These are phyloP conservation scores for Eueremaeus valkanovi DNA, from an alignment of 2,888 invertebrate species.

Conservation along the genomic window DNA sequence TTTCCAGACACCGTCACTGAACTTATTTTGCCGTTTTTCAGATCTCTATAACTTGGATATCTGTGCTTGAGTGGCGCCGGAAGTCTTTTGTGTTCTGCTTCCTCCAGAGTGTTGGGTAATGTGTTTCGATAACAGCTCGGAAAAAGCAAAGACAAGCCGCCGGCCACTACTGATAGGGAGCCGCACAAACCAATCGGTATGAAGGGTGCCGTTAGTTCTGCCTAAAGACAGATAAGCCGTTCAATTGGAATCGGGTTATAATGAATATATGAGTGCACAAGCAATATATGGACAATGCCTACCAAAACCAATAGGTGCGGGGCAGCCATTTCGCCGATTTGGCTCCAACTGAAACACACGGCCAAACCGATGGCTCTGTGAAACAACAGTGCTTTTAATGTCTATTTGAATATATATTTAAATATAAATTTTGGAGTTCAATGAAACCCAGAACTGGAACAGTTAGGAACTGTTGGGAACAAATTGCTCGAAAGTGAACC, in stretches of 20 bases:
- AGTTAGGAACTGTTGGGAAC: too few relatives aligned
- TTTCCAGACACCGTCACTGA: neutral
- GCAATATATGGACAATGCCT: slow-evolving; percentile 7
- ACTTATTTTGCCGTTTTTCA: slow-evolving; percentile 20
- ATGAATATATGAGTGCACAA: neutral
- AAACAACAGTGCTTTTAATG: too few relatives aligned
- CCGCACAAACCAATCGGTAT: slow-evolving; percentile 45
- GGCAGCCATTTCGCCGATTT: slow-evolving; percentile 43
- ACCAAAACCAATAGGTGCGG: slow-evolving; percentile 45
- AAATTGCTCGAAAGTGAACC: too few relatives aligned
- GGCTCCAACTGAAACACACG: slow-evolving; percentile 45
- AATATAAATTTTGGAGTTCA: too few relatives aligned
- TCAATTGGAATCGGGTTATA: slow-evolving; percentile 8
- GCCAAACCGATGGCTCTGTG: slow-evolving; percentile 45
- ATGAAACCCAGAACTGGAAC: too few relatives aligned
- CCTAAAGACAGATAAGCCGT: slow-evolving; percentile 20
- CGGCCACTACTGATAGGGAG: slow-evolving; percentile 42
- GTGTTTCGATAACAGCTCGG: slow-evolving; percentile 44
- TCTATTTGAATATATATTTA: too few relatives aligned
- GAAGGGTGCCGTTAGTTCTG: slow-evolving; percentile 41
- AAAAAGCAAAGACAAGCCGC: slow-evolving; percentile 44
- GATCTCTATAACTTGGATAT: slow-evolving; percentile 41
- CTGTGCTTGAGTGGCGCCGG: slow-evolving; percentile 22
- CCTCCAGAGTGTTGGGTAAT: slow-evolving; percentile 45
- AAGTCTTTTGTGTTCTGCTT: slow-evolving; percentile 43